Evolutionary conservation across 2,888 invertebrate species (phyloP), one percentile per base, ranked within the genome.

Genomic region (Stictocephala bisonia): DNA sequence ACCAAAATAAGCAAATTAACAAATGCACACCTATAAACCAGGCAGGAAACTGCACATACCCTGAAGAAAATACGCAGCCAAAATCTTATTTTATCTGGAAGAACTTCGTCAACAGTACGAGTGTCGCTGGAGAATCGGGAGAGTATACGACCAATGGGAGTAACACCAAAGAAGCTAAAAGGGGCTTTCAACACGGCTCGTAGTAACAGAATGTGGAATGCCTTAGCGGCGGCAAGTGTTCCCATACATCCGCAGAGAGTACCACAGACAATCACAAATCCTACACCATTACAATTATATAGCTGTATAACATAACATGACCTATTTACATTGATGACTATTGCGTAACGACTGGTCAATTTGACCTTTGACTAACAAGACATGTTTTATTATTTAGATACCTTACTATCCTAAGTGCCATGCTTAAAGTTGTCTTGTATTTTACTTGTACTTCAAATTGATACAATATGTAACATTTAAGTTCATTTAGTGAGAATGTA

Each of bases 61-160:
- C 60, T 60, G 35, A 60, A 60, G 60, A 60, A 20, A 40, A 60
- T 60, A 13, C 40, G 35, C n/a, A 60, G 60, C 41, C 35, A 40
- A 20, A 60, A 35, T 20, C 60, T 35, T 20, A 60, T 20, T 40
- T 60, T 60, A 6, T 40, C 20, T 4, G 60, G 60, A 24, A 60
- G 60, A 20, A 41, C 9, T 24, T n/a, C n/a, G 60, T 90, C 89
- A 83, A 88, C 80, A 76, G 84, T 83, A 81, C 88, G 86, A 75
- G 89, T 83, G 82, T 90, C 89, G 77, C 83, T 85, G 76, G 88
- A 84, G 81, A 89, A 87, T 77, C 90, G 86, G 83, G 88, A 88
- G 69, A 94, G 86, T 80, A 94, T 89, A 79, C 93, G 87, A 83
- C 93, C 93, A 78, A 89, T 82, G 75, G 86, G 86, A 76, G 85